A percentile compares a stretch with the other conserved stretches of the same genome.
Conservation (phyloP, 2,113 vertebrate genomes). For the Dicerorhinus sumatrensis region DNA sequence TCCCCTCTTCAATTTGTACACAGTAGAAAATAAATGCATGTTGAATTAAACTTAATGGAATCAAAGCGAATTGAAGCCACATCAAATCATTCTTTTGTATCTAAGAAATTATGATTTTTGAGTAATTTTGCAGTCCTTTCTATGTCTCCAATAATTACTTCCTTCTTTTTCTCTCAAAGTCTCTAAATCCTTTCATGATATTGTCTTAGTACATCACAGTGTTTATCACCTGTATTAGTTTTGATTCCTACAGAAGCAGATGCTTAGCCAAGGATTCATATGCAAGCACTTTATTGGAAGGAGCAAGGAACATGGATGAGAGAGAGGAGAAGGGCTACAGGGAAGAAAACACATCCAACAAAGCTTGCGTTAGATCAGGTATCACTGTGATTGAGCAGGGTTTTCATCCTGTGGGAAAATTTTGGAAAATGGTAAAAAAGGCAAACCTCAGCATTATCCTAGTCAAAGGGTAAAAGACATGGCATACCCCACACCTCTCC, state of each 20-base stretch:
- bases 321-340: not conserved
- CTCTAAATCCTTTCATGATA: not conserved
- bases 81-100: not conserved
- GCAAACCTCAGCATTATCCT: not conserved
- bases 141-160: not conserved
- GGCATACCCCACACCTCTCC: not conserved
- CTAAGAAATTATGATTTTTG: not conserved
- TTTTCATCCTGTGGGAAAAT: not conserved
- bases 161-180: not conserved
- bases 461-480: not conserved
- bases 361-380: not conserved
- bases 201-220: not conserved
- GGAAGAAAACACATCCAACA: not conserved
- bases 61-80: not conserved
- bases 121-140: not conserved
- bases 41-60: not conserved
- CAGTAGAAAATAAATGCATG: not conserved
- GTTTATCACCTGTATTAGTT: not conserved
- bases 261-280: not conserved
- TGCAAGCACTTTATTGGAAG: not conserved
- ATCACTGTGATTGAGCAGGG: not conserved
- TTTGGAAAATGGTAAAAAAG: not conserved
- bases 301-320: not conserved
- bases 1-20: no score
- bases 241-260: not conserved